Evolutionary conservation across 2,888 invertebrate species (phyloP).

Genomic region (Maniola hyperantus): DNA sequence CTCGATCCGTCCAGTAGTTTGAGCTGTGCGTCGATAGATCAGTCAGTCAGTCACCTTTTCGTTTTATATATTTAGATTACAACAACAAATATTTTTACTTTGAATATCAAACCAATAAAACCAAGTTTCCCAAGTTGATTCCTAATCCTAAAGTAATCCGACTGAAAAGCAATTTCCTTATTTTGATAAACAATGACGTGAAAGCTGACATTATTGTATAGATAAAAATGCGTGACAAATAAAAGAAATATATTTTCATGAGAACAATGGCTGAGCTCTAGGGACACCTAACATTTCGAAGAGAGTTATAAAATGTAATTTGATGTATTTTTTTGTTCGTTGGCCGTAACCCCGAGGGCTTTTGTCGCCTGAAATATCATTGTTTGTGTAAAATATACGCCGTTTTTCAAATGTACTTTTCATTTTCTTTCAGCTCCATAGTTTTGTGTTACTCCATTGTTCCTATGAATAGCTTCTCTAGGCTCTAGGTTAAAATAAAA

Average conservation of each 20-base stretch:
- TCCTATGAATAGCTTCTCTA: conserved; percentile 7
- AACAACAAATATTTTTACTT: too few relatives aligned
- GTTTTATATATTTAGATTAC: too few relatives aligned
- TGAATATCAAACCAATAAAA: too few relatives aligned
- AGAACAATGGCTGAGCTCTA: conserved; percentile 20
- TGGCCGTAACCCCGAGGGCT: conserved; percentile 20
- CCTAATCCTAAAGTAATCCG: not conserved
- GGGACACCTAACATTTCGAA: conserved; percentile 45
- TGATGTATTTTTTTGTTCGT: conserved; percentile 27
- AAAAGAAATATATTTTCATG: conserved; percentile 17
- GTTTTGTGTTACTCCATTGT: conserved; percentile 10
- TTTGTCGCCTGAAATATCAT: conserved; percentile 23
- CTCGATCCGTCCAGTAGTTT: too few relatives aligned
- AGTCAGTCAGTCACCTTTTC: too few relatives aligned
- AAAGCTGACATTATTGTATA: conserved; percentile 1
- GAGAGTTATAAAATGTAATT: conserved; percentile 25
- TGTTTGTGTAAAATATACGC: conserved; percentile 22
- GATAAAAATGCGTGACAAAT: conserved; percentile 19
- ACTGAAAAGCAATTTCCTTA: not conserved
- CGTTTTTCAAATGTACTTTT: conserved; percentile 21
- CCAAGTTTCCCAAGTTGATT: too few relatives aligned
- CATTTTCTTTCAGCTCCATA: conserved; percentile 11
- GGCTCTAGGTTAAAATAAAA: conserved; percentile 7
- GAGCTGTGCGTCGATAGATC: too few relatives aligned
- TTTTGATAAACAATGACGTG: not conserved